These are phyloP conservation scores for Eulemur coronatus DNA, from an alignment of 2,797 vertebrate genomes.

Conservation along the genomic window DNA sequence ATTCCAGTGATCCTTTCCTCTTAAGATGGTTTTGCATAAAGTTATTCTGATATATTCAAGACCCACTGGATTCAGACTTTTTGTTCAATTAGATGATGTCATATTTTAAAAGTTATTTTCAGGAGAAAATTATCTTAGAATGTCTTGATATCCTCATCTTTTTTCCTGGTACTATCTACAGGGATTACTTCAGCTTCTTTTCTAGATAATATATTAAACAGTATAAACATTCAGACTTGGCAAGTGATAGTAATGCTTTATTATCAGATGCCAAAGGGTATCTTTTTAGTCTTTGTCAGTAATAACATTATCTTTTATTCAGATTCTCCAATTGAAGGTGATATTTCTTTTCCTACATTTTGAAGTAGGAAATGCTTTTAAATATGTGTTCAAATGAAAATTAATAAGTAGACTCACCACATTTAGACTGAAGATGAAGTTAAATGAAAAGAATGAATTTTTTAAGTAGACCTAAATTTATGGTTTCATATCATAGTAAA, in stretches of 20 bases:
- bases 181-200: conserved; percentile 77
- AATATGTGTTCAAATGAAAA: conserved; percentile 25
- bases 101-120: conserved; percentile 81
- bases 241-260: conserved; percentile 30
- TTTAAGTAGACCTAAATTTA: conserved; percentile 39
- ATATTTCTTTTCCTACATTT: conserved; percentile 52
- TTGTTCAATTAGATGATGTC: conserved; percentile 72
- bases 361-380: conserved; percentile 63
- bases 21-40: conserved; percentile 69
- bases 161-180: conserved; percentile 63
- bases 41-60: conserved; percentile 70
- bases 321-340: conserved; percentile 28
- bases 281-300: conserved; percentile 27
- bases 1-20: conserved; percentile 63
- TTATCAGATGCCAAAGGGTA: conserved; percentile 58
- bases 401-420: neutral
- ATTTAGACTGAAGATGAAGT: conserved; percentile 48
- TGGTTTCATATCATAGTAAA: conserved; percentile 44
- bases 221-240: conserved; percentile 68
- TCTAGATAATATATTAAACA: conserved; percentile 59
- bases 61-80: conserved; percentile 61
- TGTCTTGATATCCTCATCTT: conserved; percentile 71
- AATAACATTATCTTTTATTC: conserved; percentile 50
- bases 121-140: conserved; percentile 76
- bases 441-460: conserved; percentile 24